Evolutionary conservation across 1,140 invertebrate genomes (phyloP), one percentile per base, ranked within the genome.

Genomic region (Camponotus floridanus): DNA sequence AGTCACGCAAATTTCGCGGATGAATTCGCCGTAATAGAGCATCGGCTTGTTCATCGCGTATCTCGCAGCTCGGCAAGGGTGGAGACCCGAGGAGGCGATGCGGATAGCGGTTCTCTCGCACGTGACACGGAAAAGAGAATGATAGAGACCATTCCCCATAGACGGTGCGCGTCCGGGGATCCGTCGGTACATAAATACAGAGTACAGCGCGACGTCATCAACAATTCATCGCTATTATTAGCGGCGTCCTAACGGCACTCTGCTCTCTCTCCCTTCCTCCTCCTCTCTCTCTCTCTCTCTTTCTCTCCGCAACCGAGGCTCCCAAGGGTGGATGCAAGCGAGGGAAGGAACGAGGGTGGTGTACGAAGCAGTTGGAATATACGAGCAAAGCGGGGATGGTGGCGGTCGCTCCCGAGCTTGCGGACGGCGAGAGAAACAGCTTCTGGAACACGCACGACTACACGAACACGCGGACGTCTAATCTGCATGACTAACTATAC

Each of bases 211-310:
- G 90, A 86, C 85, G 78, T 87, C 87, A 92, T 92, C 91, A 92
- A 92, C 91, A 91, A 92, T 92, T 92, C 91, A 92, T 92, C 91
- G 91, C 91, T 92, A 92, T 92, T 92, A 92, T 92, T 91, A 92
- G 91, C 70, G 86, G 85, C 81, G 71, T 88, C 59, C 86, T 90
- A 85, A 89, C 89, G 74, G 55, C 59, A 51, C 71, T 39, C 0
- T 26, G 26, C 4, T 13, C 42, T 45, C 42, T 45, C 42, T 45
- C 48, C 18, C 48, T 18, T 15, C 18, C 48, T 76, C 26, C 26
- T 26, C 26, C 87, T 59, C 48, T 79, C 42, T 45, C 42, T 18
- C 48, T 51, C 48, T 15, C 48, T 51, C 48, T 51, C 48, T 18
- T 0, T 51, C 48, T 76, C 87, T 59, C 31, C 76, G 85, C 73